Evolutionary conservation across 2,888 invertebrate species (phyloP).

Genomic region (Xylocampa areola): DNA sequence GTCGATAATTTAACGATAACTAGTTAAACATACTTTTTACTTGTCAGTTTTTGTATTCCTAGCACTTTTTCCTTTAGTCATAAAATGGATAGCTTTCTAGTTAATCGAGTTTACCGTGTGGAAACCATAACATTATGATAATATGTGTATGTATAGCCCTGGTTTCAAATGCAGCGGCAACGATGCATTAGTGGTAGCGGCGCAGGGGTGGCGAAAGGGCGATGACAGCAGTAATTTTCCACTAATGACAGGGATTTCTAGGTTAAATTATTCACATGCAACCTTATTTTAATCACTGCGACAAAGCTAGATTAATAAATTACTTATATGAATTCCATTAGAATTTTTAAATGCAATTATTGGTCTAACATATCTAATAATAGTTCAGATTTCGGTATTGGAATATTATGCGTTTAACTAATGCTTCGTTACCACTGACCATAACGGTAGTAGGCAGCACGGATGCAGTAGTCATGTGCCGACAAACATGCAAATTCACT

Average conservation of each 20-base stretch:
- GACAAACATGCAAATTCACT: constrained; percentile 40
- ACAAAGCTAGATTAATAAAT: too few species aligned
- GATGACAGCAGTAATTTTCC: constrained; percentile 46
- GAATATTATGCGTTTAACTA: not conserved
- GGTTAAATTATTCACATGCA: constrained; percentile 28
- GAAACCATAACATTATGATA: constrained; percentile 50
- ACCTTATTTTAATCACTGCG: constrained; percentile 24
- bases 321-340: constrained; percentile 3
- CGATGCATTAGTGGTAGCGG: constrained; percentile 41
- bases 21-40: constrained; percentile 34
- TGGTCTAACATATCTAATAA: too few species aligned
- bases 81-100: constrained; percentile 32
- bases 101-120: constrained; percentile 37
- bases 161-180: constrained; percentile 31
- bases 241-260: constrained; percentile 42
- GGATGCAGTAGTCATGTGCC: constrained; percentile 37
- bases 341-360: too few species aligned
- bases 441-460: constrained; percentile 25
- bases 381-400: too few species aligned
- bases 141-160: constrained; percentile 34
- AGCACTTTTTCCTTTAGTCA: constrained; percentile 14
- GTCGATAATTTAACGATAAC: constrained; percentile 53
- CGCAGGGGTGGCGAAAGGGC: constrained; percentile 35
- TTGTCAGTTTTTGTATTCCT: constrained; percentile 23
- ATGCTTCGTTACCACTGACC: constrained; percentile 12